Base-by-base conservation (phyloP, 2,797 vertebrate species). In the Spatula versicolor region DNA sequence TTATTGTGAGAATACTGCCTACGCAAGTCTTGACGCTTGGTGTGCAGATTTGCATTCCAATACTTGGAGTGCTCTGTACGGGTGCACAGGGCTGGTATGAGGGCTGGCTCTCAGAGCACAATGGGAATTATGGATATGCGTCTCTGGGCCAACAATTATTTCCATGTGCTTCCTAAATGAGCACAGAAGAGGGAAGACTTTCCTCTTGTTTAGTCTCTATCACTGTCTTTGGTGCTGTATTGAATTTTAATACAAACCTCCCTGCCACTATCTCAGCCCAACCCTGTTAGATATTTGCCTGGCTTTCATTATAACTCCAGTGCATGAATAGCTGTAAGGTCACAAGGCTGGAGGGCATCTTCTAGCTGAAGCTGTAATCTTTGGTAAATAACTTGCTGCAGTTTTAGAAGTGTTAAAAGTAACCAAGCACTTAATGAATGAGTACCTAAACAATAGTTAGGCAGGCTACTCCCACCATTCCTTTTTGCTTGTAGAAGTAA, bases 131-230 rank as follows among this genome's bases (percentile, higher is more conserved):
- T 48, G 90, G 85, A 69, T 94, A 48, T 60, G 83, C 54, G 85
- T 90, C 80, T 84, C 83, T 88, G 67, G 60, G 83, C 63, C 63
- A 76, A 79, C 85, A 97, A 93, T 95, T 93, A 92, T 95, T 97
- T 95, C 95, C 89, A 82, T 92, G 95, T 95, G 92, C 67, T 92
- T 88, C 71, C 63, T 78, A 86, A 96, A 86, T 78, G 55, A 88
- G 73, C 62, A 50, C 73, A 76, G 48, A 26, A 59, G 63, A 86
- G 39, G 39, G 86, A 88, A 82, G 83, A 33, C 48, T 93, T 91
- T 86, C 77, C 23, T 84, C 71, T 93, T 94, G 63, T 93, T 96
- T 86, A 84, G 77, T 90, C 31, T 94, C 74, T 71, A 33, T 63
- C 8, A 22, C 84, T 76, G 89, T 48, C 63, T 95, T 96, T 88